Base-by-base conservation (phyloP, 1,140 invertebrate species). In the Apis cerana region DNA sequence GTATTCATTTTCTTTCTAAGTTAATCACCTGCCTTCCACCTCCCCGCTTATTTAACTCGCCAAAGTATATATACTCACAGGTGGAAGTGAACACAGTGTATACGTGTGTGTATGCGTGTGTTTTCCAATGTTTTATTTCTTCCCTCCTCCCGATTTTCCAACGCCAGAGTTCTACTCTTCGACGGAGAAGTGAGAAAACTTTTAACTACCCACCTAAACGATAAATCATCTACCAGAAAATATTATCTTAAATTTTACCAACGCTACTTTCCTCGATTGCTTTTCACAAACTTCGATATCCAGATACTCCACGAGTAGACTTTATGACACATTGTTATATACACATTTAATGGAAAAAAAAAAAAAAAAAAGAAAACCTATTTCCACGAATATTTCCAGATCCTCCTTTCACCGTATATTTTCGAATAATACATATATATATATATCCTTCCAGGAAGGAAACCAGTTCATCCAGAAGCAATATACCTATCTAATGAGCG, bases 1-100 rank as follows among this genome's bases (percentile, higher is more conserved):
- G 58, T 80, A 64, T 59, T 58, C 68, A 71, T 87, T 80, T 84
- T 81, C 78, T 76, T 80, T 74, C 43, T 7, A 43, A 83, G 75
- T 85, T 88, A 82, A 88, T 88, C 86, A 74, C 65, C 27, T 5
- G 9, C 50, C 27, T 77, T 11, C 43, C 33, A 33, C 58, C 27
- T 33, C 15, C 43, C 58, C 27, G 48, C 23, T 52, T 54, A 58
- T 54, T 67, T 71, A 74, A 64, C 68, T 64, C 61, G 50, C 52
- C 67, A 69, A 74, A 52, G 74, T 43, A 27, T 79, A 85, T 68
- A 82, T 64, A 33, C 19, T 33, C 23, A 50, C 48, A 33, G 33
- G 5, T 11, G 17, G 56, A 69, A 27, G n/a, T 68, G 65, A 48
- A 64, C 33, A 56, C 50, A 19, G 56, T 11, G 7, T 61, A 5